Evolutionary conservation across 35 echinoderm and acorn worm species (phyloP).

Genomic region (Apostichopus parvimensis): DNA sequence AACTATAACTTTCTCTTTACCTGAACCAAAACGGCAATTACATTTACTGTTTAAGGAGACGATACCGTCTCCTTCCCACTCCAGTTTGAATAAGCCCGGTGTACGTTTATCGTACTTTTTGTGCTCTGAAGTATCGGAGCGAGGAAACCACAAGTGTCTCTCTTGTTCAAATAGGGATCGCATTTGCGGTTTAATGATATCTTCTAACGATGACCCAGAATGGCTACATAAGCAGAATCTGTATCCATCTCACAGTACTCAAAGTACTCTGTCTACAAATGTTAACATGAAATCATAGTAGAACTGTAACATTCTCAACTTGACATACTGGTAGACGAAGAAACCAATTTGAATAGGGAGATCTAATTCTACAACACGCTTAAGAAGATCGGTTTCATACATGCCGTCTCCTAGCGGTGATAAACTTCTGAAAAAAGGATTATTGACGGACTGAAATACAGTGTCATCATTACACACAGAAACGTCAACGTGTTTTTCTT

Average conservation of each 20-base stretch:
- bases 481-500: constrained; percentile 33
- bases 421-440: constrained; percentile 21
- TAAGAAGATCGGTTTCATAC: constrained; percentile 10
- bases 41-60: neutral
- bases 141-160: neutral
- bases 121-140: neutral
- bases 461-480: constrained; percentile 32
- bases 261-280: constrained; percentile 63
- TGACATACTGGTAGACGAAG: no score
- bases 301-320: constrained; percentile 34
- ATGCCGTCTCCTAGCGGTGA: neutral
- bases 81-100: no score
- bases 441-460: neutral
- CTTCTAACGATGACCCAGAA: constrained; percentile 48
- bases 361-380: constrained; percentile 40
- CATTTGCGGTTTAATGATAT: constrained; percentile 71
- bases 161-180: neutral
- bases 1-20: no score
- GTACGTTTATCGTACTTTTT: neutral
- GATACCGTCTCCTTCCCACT: neutral
- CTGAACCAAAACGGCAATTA: no score
- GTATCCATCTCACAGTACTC: constrained; percentile 43
- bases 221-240: constrained; percentile 58
- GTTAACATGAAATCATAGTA: neutral
- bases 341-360: no score